Evolutionary conservation across 2,797 vertebrate species (phyloP).

Genomic region (Tenualosa thibaudeaui): DNA sequence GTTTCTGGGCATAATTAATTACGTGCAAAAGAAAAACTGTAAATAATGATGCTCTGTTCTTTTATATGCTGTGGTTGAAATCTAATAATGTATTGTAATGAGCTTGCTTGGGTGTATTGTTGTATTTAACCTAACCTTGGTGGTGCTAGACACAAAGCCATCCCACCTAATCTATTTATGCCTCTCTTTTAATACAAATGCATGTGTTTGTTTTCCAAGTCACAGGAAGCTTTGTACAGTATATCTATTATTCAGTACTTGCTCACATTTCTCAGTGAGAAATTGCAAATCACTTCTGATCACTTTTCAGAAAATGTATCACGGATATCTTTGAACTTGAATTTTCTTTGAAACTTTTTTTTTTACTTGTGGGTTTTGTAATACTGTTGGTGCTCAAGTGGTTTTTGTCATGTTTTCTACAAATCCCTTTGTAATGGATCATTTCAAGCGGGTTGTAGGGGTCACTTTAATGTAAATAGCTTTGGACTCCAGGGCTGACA

Average conservation of each 20-base stretch:
- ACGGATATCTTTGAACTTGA: conserved; percentile 11
- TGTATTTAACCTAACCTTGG: conserved; percentile 61
- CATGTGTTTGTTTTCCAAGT: conserved; percentile 1
- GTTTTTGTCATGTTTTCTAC: not conserved
- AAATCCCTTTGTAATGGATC: not conserved
- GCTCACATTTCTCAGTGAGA: conserved; percentile 32
- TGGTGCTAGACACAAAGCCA: conserved; percentile 48
- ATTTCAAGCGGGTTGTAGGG: not conserved
- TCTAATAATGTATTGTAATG: conserved; percentile 25
- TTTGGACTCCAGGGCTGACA: conserved; percentile 35
- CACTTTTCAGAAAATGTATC: conserved; percentile 3
- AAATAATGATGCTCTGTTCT: not conserved
- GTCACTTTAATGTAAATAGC: conserved; percentile 50
- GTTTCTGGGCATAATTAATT: conserved; percentile 27
- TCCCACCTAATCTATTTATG: conserved; percentile 26
- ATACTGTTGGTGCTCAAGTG: not conserved
- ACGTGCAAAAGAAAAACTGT: not conserved
- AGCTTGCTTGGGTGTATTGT: conserved; percentile 35
- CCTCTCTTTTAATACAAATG: not conserved
- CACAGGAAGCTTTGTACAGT: conserved; percentile 20
- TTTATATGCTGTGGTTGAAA: conserved; percentile 38
- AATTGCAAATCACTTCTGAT: conserved; percentile 11
- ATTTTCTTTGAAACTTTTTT: conserved; percentile 11
- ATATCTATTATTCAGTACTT: conserved; percentile 14
- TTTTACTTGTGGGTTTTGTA: conserved; percentile 10